Evolutionary conservation across 2,797 vertebrate species (phyloP).

Genomic region (Sebastes melanostomus): DNA sequence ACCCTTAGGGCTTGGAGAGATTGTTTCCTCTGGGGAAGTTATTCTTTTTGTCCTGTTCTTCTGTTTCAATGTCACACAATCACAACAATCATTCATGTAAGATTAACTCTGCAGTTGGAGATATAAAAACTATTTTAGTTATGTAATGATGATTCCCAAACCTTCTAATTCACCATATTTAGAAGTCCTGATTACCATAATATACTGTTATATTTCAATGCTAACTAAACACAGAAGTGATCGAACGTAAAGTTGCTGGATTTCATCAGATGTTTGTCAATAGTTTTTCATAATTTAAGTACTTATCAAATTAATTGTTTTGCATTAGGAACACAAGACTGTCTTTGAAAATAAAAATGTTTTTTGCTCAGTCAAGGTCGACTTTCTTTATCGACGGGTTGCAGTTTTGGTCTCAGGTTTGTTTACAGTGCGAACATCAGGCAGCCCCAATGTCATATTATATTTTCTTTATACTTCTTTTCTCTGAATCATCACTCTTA

Average conservation of each 20-base stretch:
- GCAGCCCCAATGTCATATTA: neutral
- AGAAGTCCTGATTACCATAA: neutral
- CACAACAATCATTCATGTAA: neutral
- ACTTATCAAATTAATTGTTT: neutral
- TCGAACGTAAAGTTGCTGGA: neutral
- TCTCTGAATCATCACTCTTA: neutral
- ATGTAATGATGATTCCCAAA: neutral
- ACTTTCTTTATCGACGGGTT: neutral
- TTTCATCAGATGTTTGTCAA: neutral
- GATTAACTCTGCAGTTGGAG: neutral
- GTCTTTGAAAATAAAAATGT: neutral
- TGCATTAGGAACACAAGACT: no score
- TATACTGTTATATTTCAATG: neutral
- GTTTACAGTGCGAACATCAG: neutral
- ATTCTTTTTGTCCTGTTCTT: neutral
- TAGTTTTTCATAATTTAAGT: neutral
- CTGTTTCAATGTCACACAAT: constrained; percentile 17
- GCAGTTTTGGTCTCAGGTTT: neutral
- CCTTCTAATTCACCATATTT: neutral
- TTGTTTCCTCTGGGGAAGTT: constrained; percentile 33
- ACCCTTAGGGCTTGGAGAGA: constrained; percentile 22
- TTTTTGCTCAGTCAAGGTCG: neutral
- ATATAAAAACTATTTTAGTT: no score
- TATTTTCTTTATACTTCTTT: neutral
- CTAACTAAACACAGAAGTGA: neutral